phyloP scores from a whole-genome alignment of 1,140 invertebrate genomes.

The Camponotus pennsylvanicus region DNA sequence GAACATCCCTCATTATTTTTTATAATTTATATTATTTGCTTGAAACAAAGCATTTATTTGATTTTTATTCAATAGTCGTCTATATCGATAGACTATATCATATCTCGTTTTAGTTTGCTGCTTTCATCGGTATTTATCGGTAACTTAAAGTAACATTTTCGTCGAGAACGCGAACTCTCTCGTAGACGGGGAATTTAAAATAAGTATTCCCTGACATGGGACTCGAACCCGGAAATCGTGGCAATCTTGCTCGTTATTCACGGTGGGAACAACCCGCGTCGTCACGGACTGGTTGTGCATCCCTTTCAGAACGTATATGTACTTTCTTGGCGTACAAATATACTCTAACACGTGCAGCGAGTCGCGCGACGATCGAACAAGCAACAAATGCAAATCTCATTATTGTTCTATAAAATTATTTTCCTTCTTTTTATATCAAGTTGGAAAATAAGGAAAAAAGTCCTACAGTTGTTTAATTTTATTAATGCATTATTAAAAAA shows the following conservation, averaged over 20 bases:
- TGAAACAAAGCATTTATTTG: neutral
- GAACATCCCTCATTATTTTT: neutral
- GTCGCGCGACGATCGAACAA: conserved; percentile 51
- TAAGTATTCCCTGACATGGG: conserved; percentile 61
- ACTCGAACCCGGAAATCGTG: conserved; percentile 73
- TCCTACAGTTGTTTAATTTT: neutral
- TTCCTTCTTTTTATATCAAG: neutral
- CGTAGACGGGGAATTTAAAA: conserved; percentile 54
- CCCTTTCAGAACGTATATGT: conserved; percentile 19
- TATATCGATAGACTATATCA: neutral
- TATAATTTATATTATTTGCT: neutral
- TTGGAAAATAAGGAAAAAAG: neutral
- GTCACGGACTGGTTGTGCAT: conserved; percentile 69
- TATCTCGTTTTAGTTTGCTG: neutral
- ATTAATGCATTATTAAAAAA: neutral
- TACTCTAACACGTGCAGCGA: neutral
- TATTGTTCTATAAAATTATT: neutral
- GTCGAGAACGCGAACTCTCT: neutral
- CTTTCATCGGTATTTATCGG: conserved; percentile 10
- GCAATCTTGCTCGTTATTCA: conserved; percentile 59
- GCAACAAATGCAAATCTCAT: conserved; percentile 48
- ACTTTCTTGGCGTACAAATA: neutral
- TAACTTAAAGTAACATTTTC: neutral
- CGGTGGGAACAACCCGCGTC: conserved; percentile 60
- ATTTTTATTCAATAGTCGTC: neutral